Evolutionary conservation across 2,797 vertebrate species (phyloP), one percentile per base, ranked within the genome.

Genomic region (Gephyroberyx darwinii): DNA sequence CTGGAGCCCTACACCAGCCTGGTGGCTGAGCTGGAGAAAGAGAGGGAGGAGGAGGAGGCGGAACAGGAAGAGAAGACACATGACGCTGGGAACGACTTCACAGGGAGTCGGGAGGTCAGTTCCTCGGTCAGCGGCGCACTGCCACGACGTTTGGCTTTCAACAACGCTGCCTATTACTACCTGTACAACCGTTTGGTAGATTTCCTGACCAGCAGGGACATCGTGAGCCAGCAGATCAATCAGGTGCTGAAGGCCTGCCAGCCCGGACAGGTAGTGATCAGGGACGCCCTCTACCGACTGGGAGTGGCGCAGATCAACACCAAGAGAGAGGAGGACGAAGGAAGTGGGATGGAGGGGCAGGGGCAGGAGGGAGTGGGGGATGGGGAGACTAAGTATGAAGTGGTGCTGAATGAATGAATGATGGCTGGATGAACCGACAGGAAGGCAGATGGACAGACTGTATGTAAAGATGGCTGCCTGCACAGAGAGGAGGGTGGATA

Each of bases 241-340:
- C 94, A 98, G 35, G 92, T 98, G 1, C 93, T 99, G 51, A 95
- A 95, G 87, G 94, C 92, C 84, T 99, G 98, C 81, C 97, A 98
- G 80, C 96, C 96, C 0, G 98, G 98, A 1, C 96, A 99, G 81
- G 97, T 99, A 61, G 96, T 99, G 64, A 99, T 99, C 84, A 94
- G 98, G 0, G 98, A 99, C 5, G 91, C 95, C 19, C 93, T 99
- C 31, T 99, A 98, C 89, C 94, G 97, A 33, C 94, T 99, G 0
- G 97, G 97, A 0, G 96, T 99, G 74, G 98, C 98, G 19, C 96
- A 99, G 88, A 96, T 99, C 81, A 96, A 98, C 89, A 95, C 96
- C 0, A 95, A 97, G 84, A 87, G 76, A 0, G 95, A 94, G 26
- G 95, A 93, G 30, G 93, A 91, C 2, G 93, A 69, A 33, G 80